Conservation (phyloP, 2,888 invertebrate species). For the Rhogogaster chlorosoma region DNA sequence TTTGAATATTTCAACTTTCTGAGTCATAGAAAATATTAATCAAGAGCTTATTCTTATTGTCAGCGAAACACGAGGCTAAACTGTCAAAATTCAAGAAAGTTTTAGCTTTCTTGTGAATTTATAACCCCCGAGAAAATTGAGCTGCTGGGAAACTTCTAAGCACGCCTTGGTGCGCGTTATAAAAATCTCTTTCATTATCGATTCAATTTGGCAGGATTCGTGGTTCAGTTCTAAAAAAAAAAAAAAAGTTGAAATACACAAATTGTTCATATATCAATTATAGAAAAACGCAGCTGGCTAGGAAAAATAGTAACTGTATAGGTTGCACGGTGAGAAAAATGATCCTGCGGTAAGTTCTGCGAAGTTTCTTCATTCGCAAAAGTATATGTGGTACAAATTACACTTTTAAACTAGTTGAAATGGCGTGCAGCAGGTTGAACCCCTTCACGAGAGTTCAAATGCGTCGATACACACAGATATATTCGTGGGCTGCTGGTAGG, state of each 20-base stretch:
- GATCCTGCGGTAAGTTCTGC: constrained; percentile 30
- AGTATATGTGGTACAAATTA: constrained; percentile 49
- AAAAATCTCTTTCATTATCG: constrained; percentile 37
- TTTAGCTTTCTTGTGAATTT: constrained; percentile 28
- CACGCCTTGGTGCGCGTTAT: constrained; percentile 13
- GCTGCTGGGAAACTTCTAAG: not conserved
- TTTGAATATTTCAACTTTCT: not conserved
- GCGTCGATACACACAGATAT: not conserved
- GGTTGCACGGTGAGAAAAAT: constrained; percentile 17
- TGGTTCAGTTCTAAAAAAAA: constrained; percentile 17
- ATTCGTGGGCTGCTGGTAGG: not conserved
- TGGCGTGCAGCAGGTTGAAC: constrained; percentile 44
- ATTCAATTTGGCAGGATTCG: constrained; percentile 37
- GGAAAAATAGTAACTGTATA: constrained; percentile 5
- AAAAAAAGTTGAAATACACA: constrained; percentile 10
- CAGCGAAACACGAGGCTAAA: not conserved
- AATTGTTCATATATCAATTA: constrained; percentile 32
- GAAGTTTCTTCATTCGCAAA: constrained; percentile 44
- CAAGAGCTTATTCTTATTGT: not conserved
- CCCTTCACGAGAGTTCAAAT: constrained; percentile 35
- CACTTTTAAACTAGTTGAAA: constrained; percentile 51
- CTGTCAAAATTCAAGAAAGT: constrained; percentile 12
- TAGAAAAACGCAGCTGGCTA: not conserved
- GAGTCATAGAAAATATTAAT: constrained; percentile 20
- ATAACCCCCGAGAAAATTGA: constrained; percentile 31